Evolutionary conservation across 2,888 invertebrate genomes (phyloP).

Genomic region (Eristalinus sepulchralis): DNA sequence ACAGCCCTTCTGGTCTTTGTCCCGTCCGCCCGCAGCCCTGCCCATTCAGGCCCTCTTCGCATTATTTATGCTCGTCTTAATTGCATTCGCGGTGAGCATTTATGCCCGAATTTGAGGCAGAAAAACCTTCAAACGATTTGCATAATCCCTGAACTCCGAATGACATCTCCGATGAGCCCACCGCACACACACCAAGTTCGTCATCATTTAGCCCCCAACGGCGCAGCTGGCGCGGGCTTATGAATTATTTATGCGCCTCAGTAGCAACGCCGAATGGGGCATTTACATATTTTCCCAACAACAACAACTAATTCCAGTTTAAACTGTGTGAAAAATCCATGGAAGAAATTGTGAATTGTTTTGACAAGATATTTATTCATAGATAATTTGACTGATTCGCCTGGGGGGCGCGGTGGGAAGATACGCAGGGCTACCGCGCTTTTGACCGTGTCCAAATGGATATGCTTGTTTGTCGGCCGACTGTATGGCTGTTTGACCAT

Average conservation of each 20-base stretch:
- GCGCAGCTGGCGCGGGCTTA: not conserved
- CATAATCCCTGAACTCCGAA: not conserved
- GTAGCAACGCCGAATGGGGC: not conserved
- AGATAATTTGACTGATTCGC: slow-evolving; percentile 45
- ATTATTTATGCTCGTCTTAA: not conserved
- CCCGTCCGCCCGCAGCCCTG: not conserved
- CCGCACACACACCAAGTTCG: not conserved
- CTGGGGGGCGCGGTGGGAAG: slow-evolving; percentile 20
- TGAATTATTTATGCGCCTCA: not conserved
- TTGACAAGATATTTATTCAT: slow-evolving; percentile 62
- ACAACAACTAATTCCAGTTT: slow-evolving; percentile 43
- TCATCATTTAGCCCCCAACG: not conserved
- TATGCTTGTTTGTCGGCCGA: not conserved
- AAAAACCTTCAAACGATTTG: not conserved
- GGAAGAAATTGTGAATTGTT: slow-evolving; percentile 46
- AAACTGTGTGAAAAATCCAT: slow-evolving; percentile 46
- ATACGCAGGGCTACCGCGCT: not conserved
- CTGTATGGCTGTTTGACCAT: slow-evolving; percentile 49
- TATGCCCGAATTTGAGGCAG: not conserved
- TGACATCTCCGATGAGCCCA: not conserved
- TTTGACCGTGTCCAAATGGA: not conserved
- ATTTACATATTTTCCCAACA: slow-evolving; percentile 39
- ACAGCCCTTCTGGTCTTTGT: not conserved
- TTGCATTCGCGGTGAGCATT: not conserved
- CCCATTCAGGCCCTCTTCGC: not conserved